phyloP scores from a whole-genome alignment of 2,888 invertebrate species.

The Drosophila quasianomalipes region DNA sequence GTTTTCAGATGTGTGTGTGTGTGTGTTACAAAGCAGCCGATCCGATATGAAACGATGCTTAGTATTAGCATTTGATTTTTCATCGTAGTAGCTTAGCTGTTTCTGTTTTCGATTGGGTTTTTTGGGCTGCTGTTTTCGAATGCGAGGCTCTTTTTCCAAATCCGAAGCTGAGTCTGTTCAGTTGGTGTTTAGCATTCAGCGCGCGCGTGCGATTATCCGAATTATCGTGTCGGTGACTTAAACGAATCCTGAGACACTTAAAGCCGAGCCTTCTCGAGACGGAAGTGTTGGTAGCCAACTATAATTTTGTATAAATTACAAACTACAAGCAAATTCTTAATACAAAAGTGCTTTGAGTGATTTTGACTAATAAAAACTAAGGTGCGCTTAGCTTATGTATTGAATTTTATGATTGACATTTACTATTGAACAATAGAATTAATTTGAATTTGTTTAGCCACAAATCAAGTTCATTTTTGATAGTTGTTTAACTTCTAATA shows the following conservation, averaged over 20 bases:
- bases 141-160: conserved; percentile 70
- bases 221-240: conserved; percentile 17
- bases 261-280: neutral
- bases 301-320: neutral
- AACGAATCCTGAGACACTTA: conserved; percentile 16
- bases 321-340: neutral
- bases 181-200: conserved; percentile 80
- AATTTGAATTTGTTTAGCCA: neutral
- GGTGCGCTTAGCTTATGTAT: conserved; percentile 13
- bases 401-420: neutral
- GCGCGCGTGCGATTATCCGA: conserved; percentile 64
- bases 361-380: neutral
- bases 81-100: conserved; percentile 39
- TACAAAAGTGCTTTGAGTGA: neutral
- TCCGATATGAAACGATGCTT: conserved; percentile 49
- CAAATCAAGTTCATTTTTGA: neutral
- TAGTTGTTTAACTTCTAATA: neutral
- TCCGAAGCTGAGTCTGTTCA: conserved; percentile 72
- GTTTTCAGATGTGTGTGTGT: conserved; percentile 51
- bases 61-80: conserved; percentile 21
- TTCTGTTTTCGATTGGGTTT: conserved; percentile 58
- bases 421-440: neutral
- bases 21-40: conserved; percentile 55
- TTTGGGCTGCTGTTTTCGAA: conserved; percentile 43
- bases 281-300: neutral